These are phyloP conservation scores for Cervus canadensis DNA, from an alignment of 2,113 vertebrate species.

Conservation along the genomic window DNA sequence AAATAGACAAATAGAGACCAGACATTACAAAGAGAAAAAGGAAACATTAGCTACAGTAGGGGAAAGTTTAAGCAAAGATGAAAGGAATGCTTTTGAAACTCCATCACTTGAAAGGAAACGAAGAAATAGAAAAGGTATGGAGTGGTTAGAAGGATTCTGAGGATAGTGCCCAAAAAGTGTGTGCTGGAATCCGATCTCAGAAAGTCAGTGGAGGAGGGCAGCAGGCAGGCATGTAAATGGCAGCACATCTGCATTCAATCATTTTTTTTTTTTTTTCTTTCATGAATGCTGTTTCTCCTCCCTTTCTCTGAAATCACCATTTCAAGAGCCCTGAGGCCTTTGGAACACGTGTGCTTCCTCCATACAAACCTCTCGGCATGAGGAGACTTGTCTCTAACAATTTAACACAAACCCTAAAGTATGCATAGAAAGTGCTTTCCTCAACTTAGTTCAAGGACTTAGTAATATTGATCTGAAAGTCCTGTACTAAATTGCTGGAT, in stretches of 20 bases:
- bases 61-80: slow-evolving; percentile 35
- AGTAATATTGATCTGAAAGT: slow-evolving; percentile 31
- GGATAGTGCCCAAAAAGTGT: neutral
- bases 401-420: slow-evolving; percentile 57
- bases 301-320: slow-evolving; percentile 40
- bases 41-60: slow-evolving; percentile 28
- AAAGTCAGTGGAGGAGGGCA: neutral
- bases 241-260: slow-evolving; percentile 66
- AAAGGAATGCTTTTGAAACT: slow-evolving; percentile 57
- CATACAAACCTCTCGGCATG: slow-evolving; percentile 41
- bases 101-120: slow-evolving; percentile 53
- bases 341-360: slow-evolving; percentile 49
- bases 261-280: neutral
- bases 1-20: slow-evolving; percentile 28
- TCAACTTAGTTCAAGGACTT: slow-evolving; percentile 11
- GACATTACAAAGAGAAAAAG: slow-evolving; percentile 8
- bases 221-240: neutral
- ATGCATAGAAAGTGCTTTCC: neutral
- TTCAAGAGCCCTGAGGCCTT: slow-evolving; percentile 44
- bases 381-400: slow-evolving; percentile 37
- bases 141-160: neutral
- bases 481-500: neutral
- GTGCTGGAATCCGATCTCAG: slow-evolving; percentile 7
- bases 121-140: slow-evolving; percentile 53
- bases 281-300: slow-evolving; percentile 36